These are phyloP conservation scores for Crepidodera aurea DNA, from an alignment of 2,888 invertebrate genomes.

Conservation along the genomic window DNA sequence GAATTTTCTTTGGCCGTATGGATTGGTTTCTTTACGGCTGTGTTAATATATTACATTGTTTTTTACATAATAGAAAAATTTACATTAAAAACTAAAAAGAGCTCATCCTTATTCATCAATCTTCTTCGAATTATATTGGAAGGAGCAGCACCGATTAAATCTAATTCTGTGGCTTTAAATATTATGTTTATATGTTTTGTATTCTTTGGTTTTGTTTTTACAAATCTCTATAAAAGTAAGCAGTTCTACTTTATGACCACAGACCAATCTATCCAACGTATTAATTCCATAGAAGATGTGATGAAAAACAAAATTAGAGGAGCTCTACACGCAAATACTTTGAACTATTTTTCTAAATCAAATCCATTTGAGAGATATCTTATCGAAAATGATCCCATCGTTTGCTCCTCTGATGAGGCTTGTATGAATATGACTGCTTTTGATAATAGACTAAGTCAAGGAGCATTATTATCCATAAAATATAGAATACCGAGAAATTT, in stretches of 20 bases:
- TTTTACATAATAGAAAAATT: not conserved
- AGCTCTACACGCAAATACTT: not conserved
- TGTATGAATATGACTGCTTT: not conserved
- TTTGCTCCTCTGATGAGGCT: not conserved
- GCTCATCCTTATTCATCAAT: not conserved
- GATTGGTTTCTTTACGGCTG: not conserved
- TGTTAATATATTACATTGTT: not conserved
- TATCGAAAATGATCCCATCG: not conserved
- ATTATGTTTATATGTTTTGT: not conserved
- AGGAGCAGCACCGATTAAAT: not conserved
- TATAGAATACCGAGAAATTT: not conserved
- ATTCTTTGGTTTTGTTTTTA: not conserved
- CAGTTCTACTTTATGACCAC: not conserved
- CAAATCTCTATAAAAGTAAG: constrained; percentile 5
- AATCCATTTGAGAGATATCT: not conserved
- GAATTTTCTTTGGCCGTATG: not conserved
- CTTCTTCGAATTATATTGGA: not conserved
- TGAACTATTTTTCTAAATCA: too few relatives aligned
- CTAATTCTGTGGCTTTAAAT: not conserved
- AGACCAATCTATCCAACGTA: not conserved
- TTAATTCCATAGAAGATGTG: not conserved
- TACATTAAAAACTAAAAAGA: not conserved
- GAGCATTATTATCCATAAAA: not conserved
- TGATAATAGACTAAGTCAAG: too few relatives aligned
- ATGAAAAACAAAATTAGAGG: not conserved